phyloP scores from a whole-genome alignment of 2,113 vertebrate genomes.

The Cebus imitator region DNA sequence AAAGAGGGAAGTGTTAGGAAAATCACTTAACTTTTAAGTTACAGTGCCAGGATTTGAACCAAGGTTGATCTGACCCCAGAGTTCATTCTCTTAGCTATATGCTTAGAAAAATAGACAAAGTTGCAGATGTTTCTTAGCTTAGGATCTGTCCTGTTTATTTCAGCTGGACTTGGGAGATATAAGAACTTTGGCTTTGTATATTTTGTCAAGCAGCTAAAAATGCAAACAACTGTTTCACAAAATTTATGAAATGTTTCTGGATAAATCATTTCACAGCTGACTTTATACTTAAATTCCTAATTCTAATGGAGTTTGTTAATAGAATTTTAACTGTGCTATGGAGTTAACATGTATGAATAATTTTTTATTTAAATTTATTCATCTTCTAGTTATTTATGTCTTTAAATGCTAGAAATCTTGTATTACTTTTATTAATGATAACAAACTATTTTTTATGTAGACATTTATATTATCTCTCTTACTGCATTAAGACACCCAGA shows the following conservation, averaged over 20 bases:
- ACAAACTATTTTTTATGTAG: neutral
- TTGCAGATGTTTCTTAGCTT: constrained; percentile 26
- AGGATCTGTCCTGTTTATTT: constrained; percentile 42
- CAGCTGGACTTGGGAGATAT: neutral
- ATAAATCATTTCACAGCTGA: constrained; percentile 24
- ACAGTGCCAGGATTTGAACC: neutral
- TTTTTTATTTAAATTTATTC: neutral
- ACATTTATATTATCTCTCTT: neutral
- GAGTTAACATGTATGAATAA: neutral
- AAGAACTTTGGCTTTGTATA: constrained; percentile 40
- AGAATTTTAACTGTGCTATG: neutral
- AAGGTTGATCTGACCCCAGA: neutral
- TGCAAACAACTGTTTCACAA: constrained; percentile 20
- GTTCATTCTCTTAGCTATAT: neutral
- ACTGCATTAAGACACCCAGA: neutral
- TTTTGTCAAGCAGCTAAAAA: constrained; percentile 53
- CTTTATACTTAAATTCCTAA: constrained; percentile 33
- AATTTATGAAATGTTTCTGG: constrained; percentile 43
- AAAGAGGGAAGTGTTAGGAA: neutral
- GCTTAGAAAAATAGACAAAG: constrained; percentile 47
- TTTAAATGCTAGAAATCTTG: neutral
- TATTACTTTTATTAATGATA: neutral
- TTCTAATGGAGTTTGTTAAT: neutral
- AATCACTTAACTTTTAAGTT: neutral
- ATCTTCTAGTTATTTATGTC: neutral